phyloP scores from a whole-genome alignment of 2,797 vertebrate species.

The Coregonus ussuriensis region DNA sequence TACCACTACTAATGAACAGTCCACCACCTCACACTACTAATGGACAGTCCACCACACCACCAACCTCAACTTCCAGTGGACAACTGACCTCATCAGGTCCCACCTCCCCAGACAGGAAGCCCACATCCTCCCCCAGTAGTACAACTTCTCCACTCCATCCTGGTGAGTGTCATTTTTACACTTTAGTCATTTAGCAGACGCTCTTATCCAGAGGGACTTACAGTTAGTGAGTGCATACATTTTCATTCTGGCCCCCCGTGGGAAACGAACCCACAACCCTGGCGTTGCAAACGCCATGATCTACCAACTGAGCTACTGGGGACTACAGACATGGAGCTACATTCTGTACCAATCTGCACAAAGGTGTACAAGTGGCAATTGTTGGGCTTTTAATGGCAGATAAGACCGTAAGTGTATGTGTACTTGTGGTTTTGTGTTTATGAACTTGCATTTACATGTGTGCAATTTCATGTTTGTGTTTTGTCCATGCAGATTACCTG shows the following conservation, averaged over 20 bases:
- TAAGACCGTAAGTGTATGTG: too few species aligned
- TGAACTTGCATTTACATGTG: not conserved
- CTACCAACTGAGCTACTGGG: too few species aligned
- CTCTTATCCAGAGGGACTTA: too few species aligned
- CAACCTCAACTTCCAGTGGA: not conserved
- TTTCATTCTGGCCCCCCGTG: too few species aligned
- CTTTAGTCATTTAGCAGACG: too few species aligned
- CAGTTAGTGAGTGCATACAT: too few species aligned
- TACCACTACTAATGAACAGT: too few species aligned
- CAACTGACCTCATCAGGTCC: not conserved
- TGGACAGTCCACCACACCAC: not conserved
- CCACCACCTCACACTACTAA: not conserved
- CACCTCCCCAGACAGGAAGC: not conserved
- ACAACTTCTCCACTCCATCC: not conserved
- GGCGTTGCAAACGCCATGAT: too few species aligned
- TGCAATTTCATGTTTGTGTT: not conserved
- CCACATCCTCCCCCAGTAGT: not conserved
- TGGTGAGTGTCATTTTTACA: not conserved
- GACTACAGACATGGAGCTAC: too few species aligned
- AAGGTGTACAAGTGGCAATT: too few species aligned
- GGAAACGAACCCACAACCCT: too few species aligned
- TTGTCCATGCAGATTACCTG: conserved; percentile 8
- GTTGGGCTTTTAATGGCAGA: not conserved
- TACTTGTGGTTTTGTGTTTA: not conserved
- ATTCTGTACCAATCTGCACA: too few species aligned